phyloP scores from a whole-genome alignment of 2,113 vertebrate species.

The Cacatua alba region DNA sequence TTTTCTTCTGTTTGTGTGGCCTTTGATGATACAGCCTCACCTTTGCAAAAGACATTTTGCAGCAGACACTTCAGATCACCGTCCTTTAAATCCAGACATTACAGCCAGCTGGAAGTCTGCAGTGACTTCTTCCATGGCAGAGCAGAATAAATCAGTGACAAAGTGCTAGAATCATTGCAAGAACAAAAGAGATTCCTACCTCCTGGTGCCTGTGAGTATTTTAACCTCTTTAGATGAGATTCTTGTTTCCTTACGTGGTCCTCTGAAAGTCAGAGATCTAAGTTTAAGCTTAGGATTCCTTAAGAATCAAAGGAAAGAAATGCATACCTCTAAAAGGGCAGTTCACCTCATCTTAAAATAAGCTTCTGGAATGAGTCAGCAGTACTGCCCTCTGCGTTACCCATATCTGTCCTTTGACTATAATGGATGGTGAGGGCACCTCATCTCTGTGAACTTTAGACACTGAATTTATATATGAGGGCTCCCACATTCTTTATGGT shows the following conservation, averaged over 20 bases:
- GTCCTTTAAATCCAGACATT: conserved; percentile 52
- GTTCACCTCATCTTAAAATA: not conserved
- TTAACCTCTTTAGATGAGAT: not conserved
- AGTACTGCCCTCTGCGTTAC: not conserved
- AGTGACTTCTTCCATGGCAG: conserved; percentile 26
- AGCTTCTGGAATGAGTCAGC: conserved; percentile 8
- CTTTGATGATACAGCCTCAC: conserved; percentile 21
- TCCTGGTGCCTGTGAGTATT: not conserved
- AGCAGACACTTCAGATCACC: not conserved
- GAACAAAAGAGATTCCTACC: not conserved
- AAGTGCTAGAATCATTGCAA: not conserved
- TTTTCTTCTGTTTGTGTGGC: conserved; percentile 9
- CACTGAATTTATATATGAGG: not conserved
- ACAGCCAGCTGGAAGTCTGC: conserved; percentile 39
- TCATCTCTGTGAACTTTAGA: not conserved
- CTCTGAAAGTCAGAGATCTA: not conserved
- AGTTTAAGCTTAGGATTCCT: not conserved
- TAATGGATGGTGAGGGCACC: not conserved
- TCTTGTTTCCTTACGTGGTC: not conserved
- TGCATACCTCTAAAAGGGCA: not conserved
- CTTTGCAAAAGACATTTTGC: conserved; percentile 20
- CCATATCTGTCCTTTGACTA: not conserved
- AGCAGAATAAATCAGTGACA: conserved; percentile 39
- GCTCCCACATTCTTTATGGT: not conserved
- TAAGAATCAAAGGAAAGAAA: not conserved